Base-by-base conservation (phyloP, 1,140 invertebrate genomes). In the Melanaphis sacchari region DNA sequence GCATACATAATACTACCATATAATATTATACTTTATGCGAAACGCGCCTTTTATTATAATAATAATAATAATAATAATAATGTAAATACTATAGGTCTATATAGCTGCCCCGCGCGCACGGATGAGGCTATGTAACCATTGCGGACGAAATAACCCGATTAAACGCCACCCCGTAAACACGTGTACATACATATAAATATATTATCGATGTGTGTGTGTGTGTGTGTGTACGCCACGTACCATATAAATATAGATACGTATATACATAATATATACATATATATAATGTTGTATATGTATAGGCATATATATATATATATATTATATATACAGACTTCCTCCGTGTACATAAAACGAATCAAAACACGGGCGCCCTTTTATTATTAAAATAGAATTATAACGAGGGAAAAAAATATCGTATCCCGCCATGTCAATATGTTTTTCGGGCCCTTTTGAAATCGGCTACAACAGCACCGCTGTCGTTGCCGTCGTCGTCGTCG, bases 371-470 rank as follows among this genome's bases (percentile, higher is more conserved):
- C 52, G 46, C 90, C 66, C 66, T 91, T 81, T 91, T 81, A 82
- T 91, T 91, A 91, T 91, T 81, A 91, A 91, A 91, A 91, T 91
- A 82, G 90, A 91, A 91, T 91, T 91, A 91, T 24, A 46, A 91
- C 40, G n/a, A 46, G 21, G 90, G 66, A n/a, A 46, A 81, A 91
- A 46, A 81, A n/a, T 81, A 82, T 81, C 90, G 59, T n/a, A 59
- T 91, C 89, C 66, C 90, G 59, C 59, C 90, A 81, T 82, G 90
- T 81, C 90, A 91, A 91, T 91, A 91, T 91, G 90, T 81, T 91
- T 91, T 81, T 43, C 66, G 90, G 90, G 26, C 31, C n/a, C 90
- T 91, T 91, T 91, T 91, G 90, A 81, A 91, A 41, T 49, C 66
- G 40, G 66, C 26, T 66, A 46, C 40, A 91, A 91, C 90, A 21